phyloP scores from a whole-genome alignment of 2,888 invertebrate species.

The Brachylomia viminalis region DNA sequence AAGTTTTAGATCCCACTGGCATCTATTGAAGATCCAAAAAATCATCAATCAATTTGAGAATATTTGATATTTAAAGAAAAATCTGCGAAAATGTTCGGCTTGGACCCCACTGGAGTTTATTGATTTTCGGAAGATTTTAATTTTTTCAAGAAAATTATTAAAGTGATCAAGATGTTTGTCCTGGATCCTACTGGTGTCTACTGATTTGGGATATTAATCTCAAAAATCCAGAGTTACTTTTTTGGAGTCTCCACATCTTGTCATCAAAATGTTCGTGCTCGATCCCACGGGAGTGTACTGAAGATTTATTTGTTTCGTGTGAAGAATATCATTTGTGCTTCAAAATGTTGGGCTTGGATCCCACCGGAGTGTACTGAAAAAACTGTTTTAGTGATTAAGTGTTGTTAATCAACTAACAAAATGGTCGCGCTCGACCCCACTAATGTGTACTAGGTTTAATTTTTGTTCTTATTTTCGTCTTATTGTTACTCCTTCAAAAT shows the following conservation, averaged over 20 bases:
- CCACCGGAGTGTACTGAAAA: slow-evolving; percentile 78
- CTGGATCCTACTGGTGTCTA: slow-evolving; percentile 85
- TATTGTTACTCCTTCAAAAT: slow-evolving; percentile 73
- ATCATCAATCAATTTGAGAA: slow-evolving; percentile 58
- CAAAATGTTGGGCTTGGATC: slow-evolving; percentile 80
- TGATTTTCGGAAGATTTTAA: slow-evolving; percentile 69
- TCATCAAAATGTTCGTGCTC: slow-evolving; percentile 82
- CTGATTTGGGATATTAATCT: slow-evolving; percentile 68
- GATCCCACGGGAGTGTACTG: slow-evolving; percentile 88
- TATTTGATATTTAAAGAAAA: slow-evolving; percentile 53
- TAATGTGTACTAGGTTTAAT: slow-evolving; percentile 79
- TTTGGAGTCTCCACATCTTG: slow-evolving; percentile 56
- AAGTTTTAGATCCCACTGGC: slow-evolving; percentile 88
- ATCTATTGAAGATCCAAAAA: slow-evolving; percentile 80
- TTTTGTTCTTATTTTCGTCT: slow-evolving; percentile 61
- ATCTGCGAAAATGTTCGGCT: slow-evolving; percentile 78
- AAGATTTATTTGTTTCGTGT: slow-evolving; percentile 70
- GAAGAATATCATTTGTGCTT: slow-evolving; percentile 70
- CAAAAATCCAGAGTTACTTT: slow-evolving; percentile 40
- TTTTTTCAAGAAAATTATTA: slow-evolving; percentile 58
- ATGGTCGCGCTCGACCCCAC: slow-evolving; percentile 78
- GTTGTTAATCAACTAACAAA: slow-evolving; percentile 61
- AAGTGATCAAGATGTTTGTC: slow-evolving; percentile 81
- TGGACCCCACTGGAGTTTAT: slow-evolving; percentile 87
- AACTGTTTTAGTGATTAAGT: slow-evolving; percentile 74